phyloP scores from a whole-genome alignment of 2,888 invertebrate genomes.

The Rutpela maculata region DNA sequence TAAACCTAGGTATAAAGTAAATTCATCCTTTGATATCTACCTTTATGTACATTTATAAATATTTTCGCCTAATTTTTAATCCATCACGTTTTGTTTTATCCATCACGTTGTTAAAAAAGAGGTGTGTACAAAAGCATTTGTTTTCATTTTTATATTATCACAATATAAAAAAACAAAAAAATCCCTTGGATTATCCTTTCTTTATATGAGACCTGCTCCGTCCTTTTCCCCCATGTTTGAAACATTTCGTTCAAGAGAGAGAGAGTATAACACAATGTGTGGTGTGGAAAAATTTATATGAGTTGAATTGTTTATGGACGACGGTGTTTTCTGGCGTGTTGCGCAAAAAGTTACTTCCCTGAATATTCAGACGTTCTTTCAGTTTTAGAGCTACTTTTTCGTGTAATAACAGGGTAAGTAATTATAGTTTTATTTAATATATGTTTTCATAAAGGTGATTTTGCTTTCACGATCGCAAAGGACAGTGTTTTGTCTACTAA shows the following conservation, averaged over 20 bases:
- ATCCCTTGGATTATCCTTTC: slow-evolving; percentile 1
- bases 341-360: slow-evolving; percentile 66
- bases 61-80: not conserved
- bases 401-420: slow-evolving; percentile 42
- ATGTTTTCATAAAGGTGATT: not conserved
- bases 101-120: not conserved
- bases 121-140: slow-evolving; percentile 1
- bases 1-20: too few relatives aligned
- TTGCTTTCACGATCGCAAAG: slow-evolving; percentile 9
- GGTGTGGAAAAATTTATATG: slow-evolving; percentile 47
- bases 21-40: too few relatives aligned
- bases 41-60: too few relatives aligned
- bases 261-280: slow-evolving; percentile 11
- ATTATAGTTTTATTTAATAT: slow-evolving; percentile 22
- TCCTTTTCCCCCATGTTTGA: not conserved
- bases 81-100: not conserved
- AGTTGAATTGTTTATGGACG: slow-evolving; percentile 68
- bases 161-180: not conserved
- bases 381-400: slow-evolving; percentile 38
- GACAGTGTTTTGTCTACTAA: slow-evolving; percentile 22
- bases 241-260: slow-evolving; percentile 2
- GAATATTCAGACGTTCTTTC: slow-evolving; percentile 43
- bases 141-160: not conserved
- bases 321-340: slow-evolving; percentile 65
- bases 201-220: not conserved